Evolutionary conservation across 1,140 invertebrate genomes (phyloP).

Genomic region (Drosophila grimshawi): DNA sequence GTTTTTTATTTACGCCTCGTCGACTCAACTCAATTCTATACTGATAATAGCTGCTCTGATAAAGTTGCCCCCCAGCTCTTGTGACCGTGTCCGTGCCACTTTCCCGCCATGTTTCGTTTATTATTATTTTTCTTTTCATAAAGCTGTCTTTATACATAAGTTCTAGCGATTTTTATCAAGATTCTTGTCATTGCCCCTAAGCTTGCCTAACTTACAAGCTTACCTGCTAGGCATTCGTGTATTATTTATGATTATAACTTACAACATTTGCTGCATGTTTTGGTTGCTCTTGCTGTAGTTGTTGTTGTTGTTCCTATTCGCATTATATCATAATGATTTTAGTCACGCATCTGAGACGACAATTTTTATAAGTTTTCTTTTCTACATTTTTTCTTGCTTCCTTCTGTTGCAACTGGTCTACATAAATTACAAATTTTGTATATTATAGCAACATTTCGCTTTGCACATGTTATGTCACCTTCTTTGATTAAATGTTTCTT

Average conservation of each 20-base stretch:
- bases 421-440: neutral
- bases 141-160: slow-evolving; percentile 26
- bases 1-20: slow-evolving; percentile 26
- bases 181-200: slow-evolving; percentile 28
- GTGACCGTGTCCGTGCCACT: neutral
- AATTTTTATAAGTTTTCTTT: slow-evolving; percentile 48
- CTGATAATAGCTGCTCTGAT: slow-evolving; percentile 60
- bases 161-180: slow-evolving; percentile 34
- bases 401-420: slow-evolving; percentile 8
- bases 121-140: neutral
- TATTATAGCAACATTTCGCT: slow-evolving; percentile 7
- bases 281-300: neutral
- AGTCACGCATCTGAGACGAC: slow-evolving; percentile 65
- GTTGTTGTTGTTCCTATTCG: slow-evolving; percentile 29
- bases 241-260: slow-evolving; percentile 61
- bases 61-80: slow-evolving; percentile 16
- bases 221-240: slow-evolving; percentile 18
- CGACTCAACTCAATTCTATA: slow-evolving; percentile 34
- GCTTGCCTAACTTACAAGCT: slow-evolving; percentile 14
- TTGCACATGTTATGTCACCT: slow-evolving; percentile 65
- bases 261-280: slow-evolving; percentile 43
- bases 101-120: too few species aligned
- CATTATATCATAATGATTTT: slow-evolving; percentile 72
- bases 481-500: slow-evolving; percentile 53
- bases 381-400: slow-evolving; percentile 20